Conservation (phyloP, 2,113 vertebrate genomes). For the Buteo buteo region DNA sequence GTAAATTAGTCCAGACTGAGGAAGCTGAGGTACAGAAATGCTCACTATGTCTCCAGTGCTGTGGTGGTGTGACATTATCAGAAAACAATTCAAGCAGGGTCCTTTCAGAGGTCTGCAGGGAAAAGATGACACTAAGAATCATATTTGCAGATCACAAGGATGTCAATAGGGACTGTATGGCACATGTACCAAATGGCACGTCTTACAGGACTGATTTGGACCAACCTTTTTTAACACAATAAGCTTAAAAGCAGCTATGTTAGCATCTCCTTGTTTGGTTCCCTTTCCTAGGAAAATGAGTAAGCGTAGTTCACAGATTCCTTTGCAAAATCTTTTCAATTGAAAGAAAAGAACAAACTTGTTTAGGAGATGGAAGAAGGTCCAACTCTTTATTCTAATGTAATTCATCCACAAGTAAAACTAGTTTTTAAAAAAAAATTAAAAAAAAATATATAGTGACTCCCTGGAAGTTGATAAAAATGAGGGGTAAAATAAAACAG, state of each 20-base stretch:
- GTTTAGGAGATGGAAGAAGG: not conserved
- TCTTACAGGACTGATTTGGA: not conserved
- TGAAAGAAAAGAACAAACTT: not conserved
- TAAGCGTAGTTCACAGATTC: not conserved
- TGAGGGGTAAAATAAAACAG: not conserved
- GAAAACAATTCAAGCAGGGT: not conserved
- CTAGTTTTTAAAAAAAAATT: not conserved
- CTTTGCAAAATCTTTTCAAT: not conserved
- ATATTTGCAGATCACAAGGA: not conserved
- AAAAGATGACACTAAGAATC: not conserved
- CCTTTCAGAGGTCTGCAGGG: not conserved
- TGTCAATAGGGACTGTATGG: not conserved
- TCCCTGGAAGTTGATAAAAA: not conserved
- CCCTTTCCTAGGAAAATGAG: not conserved
- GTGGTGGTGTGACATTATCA: not conserved
- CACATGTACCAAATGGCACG: not conserved
- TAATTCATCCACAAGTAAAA: not conserved
- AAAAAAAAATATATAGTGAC: not conserved
- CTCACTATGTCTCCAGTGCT: not conserved
- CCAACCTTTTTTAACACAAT: not conserved
- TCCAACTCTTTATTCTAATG: not conserved
- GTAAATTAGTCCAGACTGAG: not conserved
- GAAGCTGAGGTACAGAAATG: not conserved
- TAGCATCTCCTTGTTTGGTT: not conserved
- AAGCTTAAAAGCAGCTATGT: not conserved